Evolutionary conservation across 2,113 vertebrate genomes (phyloP), one percentile per base, ranked within the genome.

Genomic region (Balaeniceps rex): DNA sequence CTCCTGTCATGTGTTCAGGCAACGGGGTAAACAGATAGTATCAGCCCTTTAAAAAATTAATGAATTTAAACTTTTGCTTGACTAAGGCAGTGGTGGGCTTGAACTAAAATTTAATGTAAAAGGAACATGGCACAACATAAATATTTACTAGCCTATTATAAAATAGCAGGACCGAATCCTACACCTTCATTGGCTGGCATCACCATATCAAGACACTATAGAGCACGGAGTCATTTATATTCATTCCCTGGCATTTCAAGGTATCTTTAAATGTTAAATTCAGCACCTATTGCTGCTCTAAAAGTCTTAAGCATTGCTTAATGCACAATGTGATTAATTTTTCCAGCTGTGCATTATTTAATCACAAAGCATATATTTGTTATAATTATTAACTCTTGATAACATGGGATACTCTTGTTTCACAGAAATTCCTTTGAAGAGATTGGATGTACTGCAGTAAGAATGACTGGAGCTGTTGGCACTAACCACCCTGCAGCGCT

Each of bases 201-300:
- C 88, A 36, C 81, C 46, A 3, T 33, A 75, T 71, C 10, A 61
- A 91, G 87, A 84, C 40, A 77, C 69, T 68, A 54, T 10, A 69
- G 57, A 93, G 83, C 70, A 92, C 18, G 0, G 17, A 76, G 84
- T 88, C 38, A 94, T 96, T 94, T 92, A 95, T 95, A 97, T 96
- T 96, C 91, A 97, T 88, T 95, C 88, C 88, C 64, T 89, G 91
- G 95, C 92, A 95, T 96, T 98, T 97, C 90, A 88, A 90, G 64
- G 81, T 87, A 83, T 71, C 91, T 94, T 94, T 88, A 95, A 94
- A 97, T 87, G 92, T 96, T 95, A 95, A 87, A 89, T 66, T 94
- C 58, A 66, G 74, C 84, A 95, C 93, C 95, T 83, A 94, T 93
- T 90, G 86, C 55, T 84, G 89, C 79, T 93, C 91, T 96, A 91